Evolutionary conservation across 2,113 vertebrate genomes (phyloP).

Genomic region (Sorex fumeus): DNA sequence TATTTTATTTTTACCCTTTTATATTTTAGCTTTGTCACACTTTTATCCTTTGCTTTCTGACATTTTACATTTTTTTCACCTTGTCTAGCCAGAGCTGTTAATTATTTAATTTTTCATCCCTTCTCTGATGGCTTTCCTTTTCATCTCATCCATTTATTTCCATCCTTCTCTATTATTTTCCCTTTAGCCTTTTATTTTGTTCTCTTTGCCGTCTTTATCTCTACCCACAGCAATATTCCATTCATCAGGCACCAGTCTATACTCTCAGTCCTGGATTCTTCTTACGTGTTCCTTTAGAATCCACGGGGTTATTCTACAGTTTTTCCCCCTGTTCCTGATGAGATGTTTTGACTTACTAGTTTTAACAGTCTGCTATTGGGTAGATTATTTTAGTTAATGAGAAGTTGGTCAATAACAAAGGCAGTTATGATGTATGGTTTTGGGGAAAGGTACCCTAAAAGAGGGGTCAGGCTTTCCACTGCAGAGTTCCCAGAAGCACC

Average conservation of each 20-base stretch:
- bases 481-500: too few species aligned
- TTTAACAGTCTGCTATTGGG: conserved; percentile 21
- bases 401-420: conserved; percentile 11
- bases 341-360: background rate
- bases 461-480: background rate
- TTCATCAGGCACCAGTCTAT: conserved; percentile 57
- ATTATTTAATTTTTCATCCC: conserved; percentile 80
- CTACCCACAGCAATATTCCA: conserved; percentile 21
- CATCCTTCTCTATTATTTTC: conserved; percentile 62
- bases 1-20: conserved; percentile 85
- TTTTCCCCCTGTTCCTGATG: background rate
- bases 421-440: background rate
- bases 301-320: background rate
- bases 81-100: conserved; percentile 70
- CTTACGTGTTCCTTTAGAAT: conserved; percentile 64
- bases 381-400: conserved; percentile 31
- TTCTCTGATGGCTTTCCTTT: conserved; percentile 63
- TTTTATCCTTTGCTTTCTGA: conserved; percentile 80
- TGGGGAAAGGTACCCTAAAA: background rate
- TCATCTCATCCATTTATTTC: conserved; percentile 48
- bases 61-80: conserved; percentile 77
- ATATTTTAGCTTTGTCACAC: conserved; percentile 74
- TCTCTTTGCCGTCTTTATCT: conserved; percentile 63
- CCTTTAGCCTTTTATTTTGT: conserved; percentile 63
- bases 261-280: background rate